phyloP scores from a whole-genome alignment of 2,797 vertebrate species.

The Scolopax bukidnonensis region DNA sequence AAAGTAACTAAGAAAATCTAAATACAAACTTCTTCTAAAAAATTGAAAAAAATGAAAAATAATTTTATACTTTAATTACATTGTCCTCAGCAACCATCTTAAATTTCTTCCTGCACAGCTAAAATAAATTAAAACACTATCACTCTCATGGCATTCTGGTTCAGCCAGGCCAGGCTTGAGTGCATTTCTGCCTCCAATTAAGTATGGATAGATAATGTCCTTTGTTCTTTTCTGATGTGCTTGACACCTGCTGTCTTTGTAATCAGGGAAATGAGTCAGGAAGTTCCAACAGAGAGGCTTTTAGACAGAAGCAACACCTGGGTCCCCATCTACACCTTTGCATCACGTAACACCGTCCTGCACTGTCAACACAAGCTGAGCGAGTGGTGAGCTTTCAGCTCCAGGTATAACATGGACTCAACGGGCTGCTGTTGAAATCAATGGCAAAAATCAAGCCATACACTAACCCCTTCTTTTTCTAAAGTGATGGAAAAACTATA shows the following conservation, averaged over 20 bases:
- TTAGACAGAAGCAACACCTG: constrained; percentile 74
- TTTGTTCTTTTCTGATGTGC: constrained; percentile 64
- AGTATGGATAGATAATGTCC: constrained; percentile 63
- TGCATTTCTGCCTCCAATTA: constrained; percentile 58
- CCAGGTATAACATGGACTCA: neutral
- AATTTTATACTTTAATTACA: neutral
- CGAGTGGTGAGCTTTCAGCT: neutral
- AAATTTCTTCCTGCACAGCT: neutral
- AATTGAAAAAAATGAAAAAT: neutral
- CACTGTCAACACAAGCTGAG: neutral
- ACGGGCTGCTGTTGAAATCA: neutral
- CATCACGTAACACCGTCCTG: neutral
- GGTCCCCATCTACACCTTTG: constrained; percentile 29
- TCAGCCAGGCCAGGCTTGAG: constrained; percentile 34
- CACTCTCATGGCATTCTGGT: neutral
- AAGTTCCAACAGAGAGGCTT: constrained; percentile 70
- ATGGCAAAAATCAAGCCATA: constrained; percentile 10
- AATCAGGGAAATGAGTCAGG: constrained; percentile 65
- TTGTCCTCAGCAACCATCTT: neutral
- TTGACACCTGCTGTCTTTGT: constrained; percentile 66
- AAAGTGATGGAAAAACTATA: neutral
- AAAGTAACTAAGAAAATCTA: neutral
- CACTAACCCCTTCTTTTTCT: neutral
- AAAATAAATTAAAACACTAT: constrained; percentile 52
- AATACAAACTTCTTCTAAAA: neutral